Evolutionary conservation across 2,888 invertebrate species (phyloP), one percentile per base, ranked within the genome.

Genomic region (Chaetogeoica ovagalla): DNA sequence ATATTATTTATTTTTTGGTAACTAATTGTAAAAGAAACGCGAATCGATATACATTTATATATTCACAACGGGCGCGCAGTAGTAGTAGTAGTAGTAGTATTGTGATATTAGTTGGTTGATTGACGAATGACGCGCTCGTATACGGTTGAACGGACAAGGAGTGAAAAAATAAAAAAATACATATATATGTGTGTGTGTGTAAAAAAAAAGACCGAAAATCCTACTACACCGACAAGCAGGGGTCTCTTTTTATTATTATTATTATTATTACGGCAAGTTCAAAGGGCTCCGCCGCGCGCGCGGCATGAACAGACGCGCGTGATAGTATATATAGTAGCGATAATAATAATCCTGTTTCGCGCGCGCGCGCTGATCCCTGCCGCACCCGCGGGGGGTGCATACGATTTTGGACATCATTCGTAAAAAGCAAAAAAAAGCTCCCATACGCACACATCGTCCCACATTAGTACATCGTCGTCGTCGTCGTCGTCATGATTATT

Each of bases 361-460:
- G 70, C 55, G 59, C 55, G 70, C 55, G 70, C 55, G 59, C 48
- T 30, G 63, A 57, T 66, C 57, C 57, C 66, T 30, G 30, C 66
- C 66, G 55, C 65, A 63, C 65, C 30, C 30, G 30, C 30, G 30
- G 68, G 77, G 77, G 77, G 77, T 79, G 77, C 77, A 79, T 79
- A 79, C 70, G 17, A 79, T 60, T 77, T 77, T 77, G 77, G 77
- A 79, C 77, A 79, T 79, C 77, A 79, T 79, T 79, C 63, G 77
- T 79, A 79, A 62, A 79, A 70, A 43, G 6, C n/a, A 43, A 43
- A 43, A 77, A 39, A 37, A 37, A 9, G 48, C 48, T 11, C 48
- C 30, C 30, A 19, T 13, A 52, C 52, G 6, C 55, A 52, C 52
- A 2, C 55, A 37, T 11, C 21, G 4, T 52, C 52, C 9, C 11